These are phyloP conservation scores for Clupea harengus DNA, from an alignment of 2,113 vertebrate genomes.

Conservation along the genomic window DNA sequence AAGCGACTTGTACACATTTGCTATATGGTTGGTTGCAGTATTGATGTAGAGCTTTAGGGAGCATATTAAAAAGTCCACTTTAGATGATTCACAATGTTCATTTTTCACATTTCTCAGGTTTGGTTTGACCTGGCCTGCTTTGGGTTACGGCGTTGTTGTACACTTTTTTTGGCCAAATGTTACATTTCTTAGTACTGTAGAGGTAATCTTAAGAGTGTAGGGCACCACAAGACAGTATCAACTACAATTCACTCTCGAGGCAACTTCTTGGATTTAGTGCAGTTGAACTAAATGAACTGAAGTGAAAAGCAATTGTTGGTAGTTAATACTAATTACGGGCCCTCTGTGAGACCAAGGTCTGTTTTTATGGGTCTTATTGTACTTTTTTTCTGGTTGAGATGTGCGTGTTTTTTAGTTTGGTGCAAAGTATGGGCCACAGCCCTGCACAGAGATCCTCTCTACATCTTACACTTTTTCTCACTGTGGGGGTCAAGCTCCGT, in stretches of 20 bases:
- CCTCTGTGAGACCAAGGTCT: background rate
- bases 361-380: background rate
- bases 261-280: background rate
- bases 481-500: background rate
- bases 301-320: background rate
- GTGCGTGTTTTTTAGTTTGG: background rate
- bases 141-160: too few relatives aligned
- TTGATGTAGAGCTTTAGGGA: background rate
- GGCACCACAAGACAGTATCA: too few relatives aligned
- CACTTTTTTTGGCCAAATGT: too few relatives aligned
- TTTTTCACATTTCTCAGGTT: too few relatives aligned
- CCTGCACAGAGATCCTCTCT: too few relatives aligned
- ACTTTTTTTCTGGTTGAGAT: background rate
- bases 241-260: too few relatives aligned
- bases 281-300: background rate
- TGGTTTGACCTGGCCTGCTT: too few relatives aligned
- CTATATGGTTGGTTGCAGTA: background rate
- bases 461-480: background rate
- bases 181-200: too few relatives aligned
- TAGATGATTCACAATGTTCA: too few relatives aligned
- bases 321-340: background rate
- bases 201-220: too few relatives aligned
- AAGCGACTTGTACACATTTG: background rate
- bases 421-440: too few relatives aligned
- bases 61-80: background rate